A percentile compares a stretch with the other conserved stretches of the same genome.
Evolutionary conservation across 2,797 vertebrate genomes (phyloP).

Genomic region (Glyptemys insculpta): DNA sequence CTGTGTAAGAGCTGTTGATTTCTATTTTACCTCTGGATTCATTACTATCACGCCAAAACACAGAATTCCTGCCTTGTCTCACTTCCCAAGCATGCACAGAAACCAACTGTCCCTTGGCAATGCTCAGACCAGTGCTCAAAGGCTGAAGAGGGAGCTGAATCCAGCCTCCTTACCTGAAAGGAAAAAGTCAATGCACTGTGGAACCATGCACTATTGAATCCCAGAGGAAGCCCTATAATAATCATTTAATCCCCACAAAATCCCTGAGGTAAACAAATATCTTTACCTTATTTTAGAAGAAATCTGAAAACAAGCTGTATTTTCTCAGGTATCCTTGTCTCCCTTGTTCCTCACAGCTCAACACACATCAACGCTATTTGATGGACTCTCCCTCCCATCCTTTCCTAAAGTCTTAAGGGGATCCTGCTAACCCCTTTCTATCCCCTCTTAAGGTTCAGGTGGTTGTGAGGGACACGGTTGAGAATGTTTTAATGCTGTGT

Average conservation of each 20-base stretch:
- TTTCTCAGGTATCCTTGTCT: background rate
- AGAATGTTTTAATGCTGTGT: background rate
- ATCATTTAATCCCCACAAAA: background rate
- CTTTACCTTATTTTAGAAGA: background rate
- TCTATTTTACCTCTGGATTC: background rate
- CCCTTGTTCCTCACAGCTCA: background rate
- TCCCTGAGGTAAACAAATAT: background rate
- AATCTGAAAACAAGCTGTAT: background rate
- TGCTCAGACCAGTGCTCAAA: background rate
- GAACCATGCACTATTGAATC: background rate
- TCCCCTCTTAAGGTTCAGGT: background rate
- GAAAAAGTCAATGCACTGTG: background rate
- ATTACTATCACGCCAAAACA: background rate
- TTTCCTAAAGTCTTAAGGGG: background rate
- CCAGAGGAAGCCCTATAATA: background rate
- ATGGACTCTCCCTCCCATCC: background rate
- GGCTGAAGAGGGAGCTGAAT: background rate
- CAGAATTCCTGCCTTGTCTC: no score
- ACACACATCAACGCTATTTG: background rate
- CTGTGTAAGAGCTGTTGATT: background rate
- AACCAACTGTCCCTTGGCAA: background rate
- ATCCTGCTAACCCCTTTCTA: background rate
- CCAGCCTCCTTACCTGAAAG: background rate
- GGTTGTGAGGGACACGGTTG: background rate
- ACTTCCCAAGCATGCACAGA: background rate